Conservation (phyloP, 1,140 invertebrate species). For the Goniozus legneri region DNA sequence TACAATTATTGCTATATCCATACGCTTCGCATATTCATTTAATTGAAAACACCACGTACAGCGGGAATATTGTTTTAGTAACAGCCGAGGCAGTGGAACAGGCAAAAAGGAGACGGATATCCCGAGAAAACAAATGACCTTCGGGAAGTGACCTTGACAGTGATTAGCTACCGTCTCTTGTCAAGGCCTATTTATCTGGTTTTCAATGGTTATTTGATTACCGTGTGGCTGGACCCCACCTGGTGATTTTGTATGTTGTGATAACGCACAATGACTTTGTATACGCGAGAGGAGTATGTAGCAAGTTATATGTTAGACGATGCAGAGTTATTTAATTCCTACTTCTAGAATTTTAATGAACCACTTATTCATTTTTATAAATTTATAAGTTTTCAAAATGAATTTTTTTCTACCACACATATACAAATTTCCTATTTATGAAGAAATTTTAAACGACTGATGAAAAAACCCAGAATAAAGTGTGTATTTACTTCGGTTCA, state of each 20-base stretch:
- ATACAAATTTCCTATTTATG: too few species aligned
- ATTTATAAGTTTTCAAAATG: too few species aligned
- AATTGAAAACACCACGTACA: slow-evolving; percentile 52
- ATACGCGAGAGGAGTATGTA: slow-evolving; percentile 34
- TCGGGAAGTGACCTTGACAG: slow-evolving; percentile 56
- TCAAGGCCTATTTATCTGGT: slow-evolving; percentile 50
- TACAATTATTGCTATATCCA: slow-evolving; percentile 1
- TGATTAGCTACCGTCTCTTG: slow-evolving; percentile 55
- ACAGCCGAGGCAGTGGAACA: slow-evolving; percentile 52
- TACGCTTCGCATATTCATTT: slow-evolving; percentile 20
- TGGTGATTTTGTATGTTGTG: slow-evolving; percentile 47
- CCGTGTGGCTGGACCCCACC: slow-evolving; percentile 53
- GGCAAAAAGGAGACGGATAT: slow-evolving; percentile 54
- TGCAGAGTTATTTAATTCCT: too few species aligned
- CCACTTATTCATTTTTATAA: too few species aligned
- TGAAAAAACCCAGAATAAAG: too few species aligned
- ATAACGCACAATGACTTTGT: slow-evolving; percentile 47
- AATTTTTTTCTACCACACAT: too few species aligned
- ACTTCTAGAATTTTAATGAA: too few species aligned
- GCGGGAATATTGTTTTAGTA: slow-evolving; percentile 55
- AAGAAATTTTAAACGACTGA: too few species aligned
- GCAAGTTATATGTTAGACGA: slow-evolving; percentile 29
- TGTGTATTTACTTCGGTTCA: too few species aligned
- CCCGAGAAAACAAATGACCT: slow-evolving; percentile 56
- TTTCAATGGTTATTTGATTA: slow-evolving; percentile 46